phyloP scores from a whole-genome alignment of 2,888 invertebrate species.

The Clepsis dumicolana region DNA sequence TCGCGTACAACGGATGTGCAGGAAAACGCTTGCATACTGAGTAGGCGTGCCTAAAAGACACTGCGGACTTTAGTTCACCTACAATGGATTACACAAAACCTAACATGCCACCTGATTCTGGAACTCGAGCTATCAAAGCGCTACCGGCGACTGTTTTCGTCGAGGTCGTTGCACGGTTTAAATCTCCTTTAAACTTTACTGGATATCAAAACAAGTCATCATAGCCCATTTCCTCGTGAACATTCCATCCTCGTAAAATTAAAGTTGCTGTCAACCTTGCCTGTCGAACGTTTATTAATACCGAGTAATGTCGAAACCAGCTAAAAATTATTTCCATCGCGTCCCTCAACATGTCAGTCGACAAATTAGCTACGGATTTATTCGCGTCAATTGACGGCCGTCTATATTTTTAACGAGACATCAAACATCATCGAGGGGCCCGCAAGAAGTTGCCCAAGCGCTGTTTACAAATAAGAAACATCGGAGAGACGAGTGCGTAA shows the following conservation, averaged over 20 bases:
- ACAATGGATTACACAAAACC: conserved; percentile 82
- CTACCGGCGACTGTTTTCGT: background rate
- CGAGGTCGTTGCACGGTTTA: background rate
- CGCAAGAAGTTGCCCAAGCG: conserved; percentile 74
- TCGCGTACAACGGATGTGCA: conserved; percentile 84
- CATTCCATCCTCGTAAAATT: conserved; percentile 7
- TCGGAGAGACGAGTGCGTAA: conserved; percentile 80
- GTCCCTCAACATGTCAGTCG: conserved; percentile 74
- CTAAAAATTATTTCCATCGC: conserved; percentile 72
- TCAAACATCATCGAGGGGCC: conserved; percentile 81
- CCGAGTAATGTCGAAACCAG: conserved; percentile 59
- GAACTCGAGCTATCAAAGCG: conserved; percentile 58
- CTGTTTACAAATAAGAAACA: conserved; percentile 84
- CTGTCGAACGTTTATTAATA: conserved; percentile 33
- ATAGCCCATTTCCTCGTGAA: background rate
- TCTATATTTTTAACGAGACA: conserved; percentile 85
- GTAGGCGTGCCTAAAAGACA: conserved; percentile 85
- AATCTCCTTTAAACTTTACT: background rate
- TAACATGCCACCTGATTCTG: conserved; percentile 81
- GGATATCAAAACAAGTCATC: background rate
- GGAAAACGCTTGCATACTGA: conserved; percentile 85
- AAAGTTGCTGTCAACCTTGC: conserved; percentile 15
- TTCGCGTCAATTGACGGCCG: conserved; percentile 77
- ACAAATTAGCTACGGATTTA: conserved; percentile 83
- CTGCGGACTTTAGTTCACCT: conserved; percentile 83